These are phyloP conservation scores for Copidosoma floridanum DNA, from an alignment of 1,140 invertebrate species.

Conservation along the genomic window DNA sequence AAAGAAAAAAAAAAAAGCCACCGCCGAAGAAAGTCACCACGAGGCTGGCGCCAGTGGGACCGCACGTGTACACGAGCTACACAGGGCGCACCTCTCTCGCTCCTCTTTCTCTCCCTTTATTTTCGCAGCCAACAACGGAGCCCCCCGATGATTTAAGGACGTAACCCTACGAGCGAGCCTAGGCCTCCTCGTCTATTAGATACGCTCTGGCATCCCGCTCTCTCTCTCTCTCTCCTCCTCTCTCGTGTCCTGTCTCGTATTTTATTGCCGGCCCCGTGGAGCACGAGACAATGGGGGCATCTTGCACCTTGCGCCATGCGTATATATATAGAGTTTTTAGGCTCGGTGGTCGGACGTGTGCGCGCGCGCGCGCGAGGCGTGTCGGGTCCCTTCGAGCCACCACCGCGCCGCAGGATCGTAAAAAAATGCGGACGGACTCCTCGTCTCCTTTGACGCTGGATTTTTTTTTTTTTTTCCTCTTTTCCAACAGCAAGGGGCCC, in stretches of 20 bases:
- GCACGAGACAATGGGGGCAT: constrained; percentile 42
- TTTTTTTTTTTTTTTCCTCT: too few species aligned
- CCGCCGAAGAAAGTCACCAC: background rate
- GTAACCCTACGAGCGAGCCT: constrained; percentile 36
- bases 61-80: too few species aligned
- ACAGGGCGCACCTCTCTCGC: background rate
- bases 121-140: constrained; percentile 31
- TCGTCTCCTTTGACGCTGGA: too few species aligned
- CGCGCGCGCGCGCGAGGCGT: too few species aligned
- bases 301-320: constrained; percentile 40
- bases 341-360: too few species aligned
- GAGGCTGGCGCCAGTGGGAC: constrained; percentile 16
- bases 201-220: constrained; percentile 6
- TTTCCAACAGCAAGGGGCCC: too few species aligned
- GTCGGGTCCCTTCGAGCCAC: too few species aligned
- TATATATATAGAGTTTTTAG: too few species aligned
- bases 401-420: too few species aligned
- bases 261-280: constrained; percentile 17
- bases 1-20: too few species aligned
- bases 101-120: constrained; percentile 14
- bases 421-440: too few species aligned
- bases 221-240: constrained; percentile 19
- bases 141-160: constrained; percentile 44
- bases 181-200: constrained; percentile 21
- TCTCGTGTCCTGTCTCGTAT: constrained; percentile 32